A percentile compares a stretch with the other conserved stretches of the same genome.
phyloP scores from a whole-genome alignment of 2,797 vertebrate species.

The Coendou prehensilis region DNA sequence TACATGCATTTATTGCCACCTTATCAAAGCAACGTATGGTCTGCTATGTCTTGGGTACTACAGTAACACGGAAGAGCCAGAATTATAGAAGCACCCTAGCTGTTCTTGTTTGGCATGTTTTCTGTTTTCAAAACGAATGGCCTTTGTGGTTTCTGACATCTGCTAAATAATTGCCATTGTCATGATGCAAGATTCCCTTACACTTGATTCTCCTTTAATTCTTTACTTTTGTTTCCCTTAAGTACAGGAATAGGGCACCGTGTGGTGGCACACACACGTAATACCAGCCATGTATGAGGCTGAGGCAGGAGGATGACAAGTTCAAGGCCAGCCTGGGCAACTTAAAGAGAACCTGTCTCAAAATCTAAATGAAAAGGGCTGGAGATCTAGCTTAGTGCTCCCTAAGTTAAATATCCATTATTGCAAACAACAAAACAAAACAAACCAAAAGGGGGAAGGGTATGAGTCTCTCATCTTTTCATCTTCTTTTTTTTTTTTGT shows the following conservation, averaged over 20 bases:
- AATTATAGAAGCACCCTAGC: background rate
- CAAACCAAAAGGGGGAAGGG: background rate
- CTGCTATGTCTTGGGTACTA: background rate
- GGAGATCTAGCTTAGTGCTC: background rate
- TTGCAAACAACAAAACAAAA: background rate
- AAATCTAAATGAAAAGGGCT: background rate
- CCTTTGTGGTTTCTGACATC: background rate
- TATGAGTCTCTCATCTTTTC: background rate
- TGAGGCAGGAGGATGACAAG: background rate
- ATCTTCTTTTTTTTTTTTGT: no score
- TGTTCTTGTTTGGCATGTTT: background rate
- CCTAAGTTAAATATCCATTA: background rate
- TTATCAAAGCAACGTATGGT: constrained; percentile 30
- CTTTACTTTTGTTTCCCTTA: background rate
- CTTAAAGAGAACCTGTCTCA: background rate
- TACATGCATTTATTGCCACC: background rate
- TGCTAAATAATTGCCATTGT: background rate
- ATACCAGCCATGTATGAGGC: background rate
- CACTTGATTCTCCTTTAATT: background rate
- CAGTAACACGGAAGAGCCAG: background rate
- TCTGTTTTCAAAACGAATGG: background rate
- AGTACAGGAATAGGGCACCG: background rate
- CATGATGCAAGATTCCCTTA: background rate
- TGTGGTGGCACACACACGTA: background rate
- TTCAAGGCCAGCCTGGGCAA: background rate